A percentile compares a stretch with the other conserved stretches of the same genome.
These are phyloP conservation scores for Prionailurus viverrinus DNA, from an alignment of 2,113 vertebrate species.

Conservation along the genomic window DNA sequence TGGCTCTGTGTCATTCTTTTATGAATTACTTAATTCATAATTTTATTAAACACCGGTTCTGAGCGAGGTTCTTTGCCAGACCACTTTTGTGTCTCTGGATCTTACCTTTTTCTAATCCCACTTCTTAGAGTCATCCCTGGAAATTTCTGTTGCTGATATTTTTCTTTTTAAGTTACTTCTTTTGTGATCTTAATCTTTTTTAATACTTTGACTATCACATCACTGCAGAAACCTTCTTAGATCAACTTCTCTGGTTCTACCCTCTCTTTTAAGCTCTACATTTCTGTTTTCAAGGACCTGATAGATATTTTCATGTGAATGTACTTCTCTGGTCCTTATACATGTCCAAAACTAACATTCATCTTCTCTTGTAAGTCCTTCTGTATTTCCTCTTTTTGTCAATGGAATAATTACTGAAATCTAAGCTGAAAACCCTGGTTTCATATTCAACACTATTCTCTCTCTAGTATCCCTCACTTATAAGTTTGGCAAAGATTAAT, in stretches of 20 bases:
- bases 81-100: neutral
- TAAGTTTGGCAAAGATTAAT: constrained; percentile 7
- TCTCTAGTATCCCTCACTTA: neutral
- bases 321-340: neutral
- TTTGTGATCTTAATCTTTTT: neutral
- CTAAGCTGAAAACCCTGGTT: neutral
- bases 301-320: neutral
- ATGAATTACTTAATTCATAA: neutral
- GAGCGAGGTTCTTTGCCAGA: neutral
- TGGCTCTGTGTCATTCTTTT: neutral
- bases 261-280: neutral
- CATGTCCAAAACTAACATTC: neutral
- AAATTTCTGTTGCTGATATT: neutral
- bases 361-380: neutral
- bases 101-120: neutral
- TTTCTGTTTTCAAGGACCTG: neutral
- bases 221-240: neutral
- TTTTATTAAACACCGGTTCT: neutral
- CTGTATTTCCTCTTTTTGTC: neutral
- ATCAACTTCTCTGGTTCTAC: neutral
- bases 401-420: neutral
- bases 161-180: neutral
- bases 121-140: neutral
- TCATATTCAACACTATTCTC: neutral
- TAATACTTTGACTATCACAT: neutral